Percentiles rank a stretch among this genome's conserved stretches.
Conservation (phyloP, 2,888 invertebrate species). For the Eristalis arbustorum region DNA sequence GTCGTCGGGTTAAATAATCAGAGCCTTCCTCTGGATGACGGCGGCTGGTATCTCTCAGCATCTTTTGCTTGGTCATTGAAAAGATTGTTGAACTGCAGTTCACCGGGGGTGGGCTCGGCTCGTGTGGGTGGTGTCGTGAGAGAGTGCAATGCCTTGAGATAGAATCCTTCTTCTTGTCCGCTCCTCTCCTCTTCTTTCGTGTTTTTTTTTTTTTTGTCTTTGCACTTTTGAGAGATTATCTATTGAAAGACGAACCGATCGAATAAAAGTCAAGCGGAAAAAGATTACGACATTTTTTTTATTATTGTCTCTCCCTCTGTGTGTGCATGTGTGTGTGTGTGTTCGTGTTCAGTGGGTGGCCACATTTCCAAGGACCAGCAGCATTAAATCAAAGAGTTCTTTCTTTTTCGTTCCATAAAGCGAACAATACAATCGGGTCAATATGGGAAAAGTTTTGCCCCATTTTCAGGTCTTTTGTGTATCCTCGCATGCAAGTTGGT, state of each 20-base stretch:
- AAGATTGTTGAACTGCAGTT: constrained; percentile 58
- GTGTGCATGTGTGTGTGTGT: not conserved
- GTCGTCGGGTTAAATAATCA: constrained; percentile 65
- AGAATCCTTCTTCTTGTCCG: not conserved
- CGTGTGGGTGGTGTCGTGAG: not conserved
- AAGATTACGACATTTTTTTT: not conserved
- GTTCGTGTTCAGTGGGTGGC: too few relatives aligned
- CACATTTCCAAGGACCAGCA: not conserved
- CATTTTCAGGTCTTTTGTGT: not conserved
- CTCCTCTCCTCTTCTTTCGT: too few relatives aligned
- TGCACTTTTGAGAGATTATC: not conserved
- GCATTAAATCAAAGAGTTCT: not conserved
- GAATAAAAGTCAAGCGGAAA: not conserved
- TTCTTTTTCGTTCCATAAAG: not conserved
- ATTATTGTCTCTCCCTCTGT: not conserved
- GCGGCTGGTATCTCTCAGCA: not conserved
- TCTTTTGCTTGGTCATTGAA: constrained; percentile 50
- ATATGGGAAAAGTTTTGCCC: not conserved
- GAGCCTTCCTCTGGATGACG: constrained; percentile 38
- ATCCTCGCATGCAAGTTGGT: not conserved
- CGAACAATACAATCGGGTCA: not conserved
- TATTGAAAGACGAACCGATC: not conserved
- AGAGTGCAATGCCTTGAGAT: constrained; percentile 55
- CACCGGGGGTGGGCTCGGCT: not conserved
- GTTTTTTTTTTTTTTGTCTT: not conserved